Conservation (phyloP, 2,797 vertebrate genomes). For the Sebastes itinus region DNA sequence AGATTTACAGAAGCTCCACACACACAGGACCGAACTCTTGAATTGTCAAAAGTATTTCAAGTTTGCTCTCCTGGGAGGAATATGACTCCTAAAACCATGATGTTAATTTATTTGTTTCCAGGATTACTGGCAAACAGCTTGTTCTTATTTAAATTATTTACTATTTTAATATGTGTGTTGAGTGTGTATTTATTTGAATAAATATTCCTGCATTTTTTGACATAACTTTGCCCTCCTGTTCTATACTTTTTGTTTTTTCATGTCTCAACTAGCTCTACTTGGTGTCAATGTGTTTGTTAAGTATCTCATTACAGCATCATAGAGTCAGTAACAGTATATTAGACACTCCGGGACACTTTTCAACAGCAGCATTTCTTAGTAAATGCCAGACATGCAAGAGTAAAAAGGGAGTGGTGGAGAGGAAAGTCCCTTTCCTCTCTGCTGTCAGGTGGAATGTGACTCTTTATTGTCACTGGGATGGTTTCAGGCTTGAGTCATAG, state of each 20-base stretch:
- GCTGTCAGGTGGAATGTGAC: constrained; percentile 71
- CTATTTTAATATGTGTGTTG: constrained; percentile 61
- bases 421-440: constrained; percentile 70
- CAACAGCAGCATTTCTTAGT: constrained; percentile 12
- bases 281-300: neutral
- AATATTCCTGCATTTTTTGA: constrained; percentile 75
- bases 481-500: constrained; percentile 48
- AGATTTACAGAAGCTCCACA: constrained; percentile 52
- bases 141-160: constrained; percentile 83
- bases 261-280: neutral
- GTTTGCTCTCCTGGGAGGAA: constrained; percentile 57
- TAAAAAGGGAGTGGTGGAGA: constrained; percentile 44
- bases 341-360: constrained; percentile 10
- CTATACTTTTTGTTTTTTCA: neutral
- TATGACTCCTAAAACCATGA: constrained; percentile 61
- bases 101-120: constrained; percentile 84
- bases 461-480: constrained; percentile 41
- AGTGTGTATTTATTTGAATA: constrained; percentile 87
- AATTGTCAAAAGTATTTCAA: constrained; percentile 74
- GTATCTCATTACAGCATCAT: neutral
- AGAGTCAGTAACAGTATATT: neutral
- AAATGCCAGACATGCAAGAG: constrained; percentile 39
- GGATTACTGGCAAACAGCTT: constrained; percentile 69
- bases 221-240: constrained; percentile 29
- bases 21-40: constrained; percentile 73